These are phyloP conservation scores for Drosophila orena DNA, from an alignment of 1,140 invertebrate species.

Conservation along the genomic window DNA sequence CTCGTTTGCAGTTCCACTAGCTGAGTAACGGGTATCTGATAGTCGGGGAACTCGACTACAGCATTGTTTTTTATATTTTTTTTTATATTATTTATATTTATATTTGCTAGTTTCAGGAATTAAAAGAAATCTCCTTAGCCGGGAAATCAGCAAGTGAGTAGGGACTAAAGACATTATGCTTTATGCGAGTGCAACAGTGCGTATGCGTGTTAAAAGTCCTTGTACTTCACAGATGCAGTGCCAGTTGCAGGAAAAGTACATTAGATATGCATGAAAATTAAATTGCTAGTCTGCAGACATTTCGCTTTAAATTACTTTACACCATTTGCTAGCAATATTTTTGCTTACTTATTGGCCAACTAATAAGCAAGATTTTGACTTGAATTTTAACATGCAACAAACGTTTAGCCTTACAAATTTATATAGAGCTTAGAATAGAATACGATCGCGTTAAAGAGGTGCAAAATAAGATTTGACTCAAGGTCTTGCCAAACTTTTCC, in stretches of 20 bases:
- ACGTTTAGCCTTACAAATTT: too few species aligned
- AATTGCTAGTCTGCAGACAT: neutral
- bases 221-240: conserved; percentile 8
- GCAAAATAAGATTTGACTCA: neutral
- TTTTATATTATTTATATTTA: too few species aligned
- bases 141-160: too few species aligned
- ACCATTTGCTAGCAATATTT: too few species aligned
- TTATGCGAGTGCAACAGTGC: conserved; percentile 48
- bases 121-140: conserved; percentile 38
- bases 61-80: too few species aligned
- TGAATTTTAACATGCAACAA: neutral
- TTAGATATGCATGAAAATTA: neutral
- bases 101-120: conserved; percentile 70
- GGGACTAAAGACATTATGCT: conserved; percentile 33
- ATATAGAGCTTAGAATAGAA: too few species aligned
- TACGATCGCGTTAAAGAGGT: neutral
- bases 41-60: too few species aligned
- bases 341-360: too few species aligned
- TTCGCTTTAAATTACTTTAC: too few species aligned
- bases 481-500: conserved; percentile 1
- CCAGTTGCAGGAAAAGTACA: conserved; percentile 16
- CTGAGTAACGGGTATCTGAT: too few species aligned
- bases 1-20: too few species aligned
- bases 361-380: too few species aligned
- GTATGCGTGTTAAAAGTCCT: conserved; percentile 42